Evolutionary conservation across 1,140 invertebrate species (phyloP).

Genomic region (Pogonomyrmex barbatus): DNA sequence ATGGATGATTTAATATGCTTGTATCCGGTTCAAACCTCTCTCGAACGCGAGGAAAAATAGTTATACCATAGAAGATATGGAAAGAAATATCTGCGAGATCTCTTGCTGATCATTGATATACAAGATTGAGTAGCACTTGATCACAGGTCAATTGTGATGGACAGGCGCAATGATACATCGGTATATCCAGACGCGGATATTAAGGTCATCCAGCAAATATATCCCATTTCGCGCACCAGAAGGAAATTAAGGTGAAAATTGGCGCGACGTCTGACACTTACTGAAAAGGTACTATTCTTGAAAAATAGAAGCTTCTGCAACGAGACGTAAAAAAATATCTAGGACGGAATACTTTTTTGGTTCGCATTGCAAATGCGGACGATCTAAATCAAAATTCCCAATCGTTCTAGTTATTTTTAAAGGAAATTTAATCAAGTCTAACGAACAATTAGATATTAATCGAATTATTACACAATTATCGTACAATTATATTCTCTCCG

Average conservation of each 20-base stretch:
- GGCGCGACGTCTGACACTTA: constrained; percentile 50
- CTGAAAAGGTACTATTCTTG: constrained; percentile 28
- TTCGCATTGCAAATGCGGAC: background rate
- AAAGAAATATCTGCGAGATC: constrained; percentile 6
- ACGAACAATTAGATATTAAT: constrained; percentile 11
- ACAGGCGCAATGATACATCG: constrained; percentile 43
- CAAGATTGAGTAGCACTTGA: constrained; percentile 59
- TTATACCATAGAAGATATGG: background rate
- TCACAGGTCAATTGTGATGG: constrained; percentile 67
- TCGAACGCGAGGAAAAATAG: background rate
- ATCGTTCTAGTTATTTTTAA: constrained; percentile 17
- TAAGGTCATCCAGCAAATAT: constrained; percentile 70
- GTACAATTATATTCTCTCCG: background rate
- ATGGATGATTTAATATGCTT: constrained; percentile 29
- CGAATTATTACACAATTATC: background rate
- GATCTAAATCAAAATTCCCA: background rate
- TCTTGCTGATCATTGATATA: constrained; percentile 38
- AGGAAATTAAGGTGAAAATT: constrained; percentile 38
- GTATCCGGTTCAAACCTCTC: constrained; percentile 22
- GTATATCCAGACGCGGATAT: constrained; percentile 56
- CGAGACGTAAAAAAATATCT: constrained; percentile 49
- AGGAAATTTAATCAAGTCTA: background rate
- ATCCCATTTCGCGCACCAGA: constrained; percentile 36
- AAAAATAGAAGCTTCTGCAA: constrained; percentile 36
- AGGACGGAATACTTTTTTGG: constrained; percentile 16